Base-by-base conservation (phyloP, 2,113 vertebrate species). In the Cavia aperea region DNA sequence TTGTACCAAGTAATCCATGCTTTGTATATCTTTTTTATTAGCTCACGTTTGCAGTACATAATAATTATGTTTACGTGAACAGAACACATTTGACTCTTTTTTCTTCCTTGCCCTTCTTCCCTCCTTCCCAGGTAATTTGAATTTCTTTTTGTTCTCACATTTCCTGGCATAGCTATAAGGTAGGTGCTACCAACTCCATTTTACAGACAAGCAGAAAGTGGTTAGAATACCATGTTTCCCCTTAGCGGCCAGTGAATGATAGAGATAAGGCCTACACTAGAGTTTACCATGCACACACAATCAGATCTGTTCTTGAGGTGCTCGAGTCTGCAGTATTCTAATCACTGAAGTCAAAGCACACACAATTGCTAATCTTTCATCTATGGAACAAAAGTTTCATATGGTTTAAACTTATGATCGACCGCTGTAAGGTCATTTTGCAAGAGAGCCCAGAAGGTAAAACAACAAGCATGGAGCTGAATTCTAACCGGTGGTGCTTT, bases 71-170 rank as follows among this genome's bases (percentile, higher is more conserved):
- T 75, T 46, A 46, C 43, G 7, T 16, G 29, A 51, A 78, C 75
- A 51, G 73, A 75, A 46, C 23, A 46, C 4, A 29, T 6, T 31
- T 16, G 24, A 31, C 8, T 16, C 43, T 31, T 16, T 77, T 49
- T 8, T 49, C 73, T 46, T 16, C 73, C 24, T 13, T 77, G 24
- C 43, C 43, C 11, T 68, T 43, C 12, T 7, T 77, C 43, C 43
- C 13, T 49, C 24, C 13, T 49, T 49, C 16, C 26, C 73, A 77
- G 43, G 14, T 49, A 46, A 77, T 49, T 49, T 58, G 14, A 23
- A 89, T 70, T 86, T 63, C 4, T 66, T 85, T 88, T 77, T 90
- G 31, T 63, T 81, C 36, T 94, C 54, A 86, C n/a, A 58, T 75
- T 31, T 93, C 65, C 73, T 58, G 51, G 4, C 14, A 51, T n/a